Evolutionary conservation across 2,797 vertebrate genomes (phyloP).

Genomic region (Pteronotus mesoamericanus): DNA sequence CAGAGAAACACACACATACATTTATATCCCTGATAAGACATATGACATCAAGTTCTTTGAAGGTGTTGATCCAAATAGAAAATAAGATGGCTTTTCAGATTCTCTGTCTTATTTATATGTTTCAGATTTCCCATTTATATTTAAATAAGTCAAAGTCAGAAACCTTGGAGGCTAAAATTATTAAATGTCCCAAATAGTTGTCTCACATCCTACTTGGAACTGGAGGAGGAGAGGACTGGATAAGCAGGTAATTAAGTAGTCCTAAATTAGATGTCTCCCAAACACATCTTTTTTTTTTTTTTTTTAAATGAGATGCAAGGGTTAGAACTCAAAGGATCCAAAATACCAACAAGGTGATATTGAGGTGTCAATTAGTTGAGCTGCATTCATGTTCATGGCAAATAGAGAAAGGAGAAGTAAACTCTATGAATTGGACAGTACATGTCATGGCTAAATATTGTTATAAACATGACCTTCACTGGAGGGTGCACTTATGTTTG

Average conservation of each 20-base stretch:
- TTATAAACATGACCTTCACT: too few species aligned
- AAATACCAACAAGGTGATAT: not conserved
- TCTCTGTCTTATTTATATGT: not conserved
- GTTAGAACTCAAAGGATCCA: not conserved
- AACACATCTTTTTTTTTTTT: not conserved
- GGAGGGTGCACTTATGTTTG: not conserved
- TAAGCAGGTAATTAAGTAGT: not conserved
- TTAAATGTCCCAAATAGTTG: not conserved
- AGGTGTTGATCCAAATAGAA: not conserved
- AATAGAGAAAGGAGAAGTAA: not conserved
- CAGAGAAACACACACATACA: not conserved
- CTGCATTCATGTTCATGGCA: not conserved
- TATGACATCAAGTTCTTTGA: not conserved
- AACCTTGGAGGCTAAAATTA: not conserved
- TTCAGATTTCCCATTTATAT: not conserved
- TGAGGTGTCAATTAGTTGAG: not conserved
- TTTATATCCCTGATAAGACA: not conserved
- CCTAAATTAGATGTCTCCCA: not conserved
- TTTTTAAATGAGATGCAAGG: not conserved
- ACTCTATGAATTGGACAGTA: not conserved
- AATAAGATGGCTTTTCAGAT: not conserved
- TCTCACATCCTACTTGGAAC: not conserved
- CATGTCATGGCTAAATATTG: not conserved
- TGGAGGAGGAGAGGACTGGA: accelerated
- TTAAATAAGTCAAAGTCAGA: not conserved